phyloP scores from a whole-genome alignment of 2,888 invertebrate genomes.

The Pterobdella sp. region DNA sequence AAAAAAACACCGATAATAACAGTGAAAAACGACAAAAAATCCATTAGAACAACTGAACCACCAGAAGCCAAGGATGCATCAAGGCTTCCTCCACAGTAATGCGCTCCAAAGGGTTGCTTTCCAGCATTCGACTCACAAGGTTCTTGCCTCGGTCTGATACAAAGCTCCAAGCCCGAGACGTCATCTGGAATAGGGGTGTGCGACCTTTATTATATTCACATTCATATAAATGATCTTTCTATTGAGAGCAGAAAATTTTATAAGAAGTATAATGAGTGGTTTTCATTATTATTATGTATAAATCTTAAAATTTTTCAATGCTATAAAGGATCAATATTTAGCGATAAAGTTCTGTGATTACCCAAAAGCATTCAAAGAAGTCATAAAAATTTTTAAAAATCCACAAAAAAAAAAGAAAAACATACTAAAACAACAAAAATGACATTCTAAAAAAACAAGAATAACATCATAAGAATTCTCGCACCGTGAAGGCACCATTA shows the following conservation, averaged over 20 bases:
- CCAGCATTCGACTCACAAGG: slow-evolving; percentile 82
- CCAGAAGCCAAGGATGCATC: slow-evolving; percentile 91
- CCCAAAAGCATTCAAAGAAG: too few species aligned
- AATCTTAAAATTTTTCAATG: too few species aligned
- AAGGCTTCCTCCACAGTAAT: slow-evolving; percentile 90
- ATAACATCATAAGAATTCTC: background rate
- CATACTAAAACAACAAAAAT: background rate
- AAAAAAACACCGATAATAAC: too few species aligned
- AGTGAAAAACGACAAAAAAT: too few species aligned
- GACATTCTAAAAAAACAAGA: background rate
- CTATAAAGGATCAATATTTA: too few species aligned
- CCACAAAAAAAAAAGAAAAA: background rate
- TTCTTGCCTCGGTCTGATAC: slow-evolving; percentile 92
- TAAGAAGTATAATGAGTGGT: too few species aligned
- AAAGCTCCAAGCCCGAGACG: slow-evolving; percentile 78
- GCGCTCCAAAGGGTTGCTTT: slow-evolving; percentile 79
- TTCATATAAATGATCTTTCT: too few species aligned
- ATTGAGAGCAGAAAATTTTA: too few species aligned
- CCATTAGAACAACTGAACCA: slow-evolving; percentile 54
- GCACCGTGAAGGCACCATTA: slow-evolving; percentile 46
- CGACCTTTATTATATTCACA: too few species aligned
- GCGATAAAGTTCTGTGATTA: too few species aligned
- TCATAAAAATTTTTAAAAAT: background rate
- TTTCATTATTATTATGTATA: too few species aligned
- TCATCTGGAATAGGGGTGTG: too few species aligned